A percentile compares a stretch with the other conserved stretches of the same genome.
These are phyloP conservation scores for Panulirus ornatus DNA, from an alignment of 1,140 invertebrate species.

Conservation along the genomic window DNA sequence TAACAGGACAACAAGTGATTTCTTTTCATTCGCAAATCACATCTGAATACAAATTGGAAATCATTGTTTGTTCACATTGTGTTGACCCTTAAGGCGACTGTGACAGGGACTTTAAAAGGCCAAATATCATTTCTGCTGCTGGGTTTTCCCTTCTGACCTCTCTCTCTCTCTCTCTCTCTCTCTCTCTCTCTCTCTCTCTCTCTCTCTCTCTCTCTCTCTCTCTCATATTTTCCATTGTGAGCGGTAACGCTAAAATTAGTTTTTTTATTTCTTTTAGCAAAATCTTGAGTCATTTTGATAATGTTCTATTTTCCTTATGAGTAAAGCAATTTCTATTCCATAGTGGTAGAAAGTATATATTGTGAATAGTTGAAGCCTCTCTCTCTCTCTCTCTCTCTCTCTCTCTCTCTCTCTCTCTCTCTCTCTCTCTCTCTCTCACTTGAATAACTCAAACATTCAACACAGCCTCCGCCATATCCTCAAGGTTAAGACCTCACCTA, in stretches of 20 bases:
- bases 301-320: no score
- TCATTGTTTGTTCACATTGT: conserved; percentile 57
- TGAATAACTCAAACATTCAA: neutral
- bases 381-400: neutral
- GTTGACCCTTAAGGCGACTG: neutral
- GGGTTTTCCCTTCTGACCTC: neutral
- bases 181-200: neutral
- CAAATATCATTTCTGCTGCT: conserved; percentile 17
- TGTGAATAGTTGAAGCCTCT: no score
- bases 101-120: conserved; percentile 1
- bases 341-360: no score
- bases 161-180: neutral
- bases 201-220: neutral
- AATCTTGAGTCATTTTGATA: neutral
- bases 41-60: conserved; percentile 64
- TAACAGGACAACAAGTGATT: conserved; percentile 31
- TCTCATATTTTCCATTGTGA: neutral
- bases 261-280: neutral
- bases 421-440: neutral
- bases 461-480: no score
- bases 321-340: no score
- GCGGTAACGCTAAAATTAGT: no score
- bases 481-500: no score
- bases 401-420: neutral
- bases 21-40: conserved; percentile 45